A percentile compares a stretch with the other conserved stretches of the same genome.
These are phyloP conservation scores for Astropecten irregularis DNA, from an alignment of 53 echinoderm and acorn worm species.

Conservation along the genomic window DNA sequence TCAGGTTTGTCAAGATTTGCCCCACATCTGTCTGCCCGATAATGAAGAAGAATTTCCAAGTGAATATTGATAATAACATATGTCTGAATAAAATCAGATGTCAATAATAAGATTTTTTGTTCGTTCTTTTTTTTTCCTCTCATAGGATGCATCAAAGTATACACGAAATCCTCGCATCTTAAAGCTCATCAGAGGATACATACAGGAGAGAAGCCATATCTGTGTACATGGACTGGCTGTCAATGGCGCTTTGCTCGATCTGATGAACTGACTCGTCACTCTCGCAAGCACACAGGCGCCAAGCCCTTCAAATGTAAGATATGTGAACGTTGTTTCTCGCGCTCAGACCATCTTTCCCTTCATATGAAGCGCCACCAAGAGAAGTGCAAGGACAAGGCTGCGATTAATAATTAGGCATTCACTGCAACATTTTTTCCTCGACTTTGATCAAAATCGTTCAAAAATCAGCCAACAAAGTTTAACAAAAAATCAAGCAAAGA, in stretches of 20 bases:
- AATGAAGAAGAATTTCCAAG: too few relatives aligned
- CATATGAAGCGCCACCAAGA: conserved; percentile 97
- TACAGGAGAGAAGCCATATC: conserved; percentile 93
- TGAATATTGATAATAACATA: not conserved
- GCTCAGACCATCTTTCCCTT: conserved; percentile 92
- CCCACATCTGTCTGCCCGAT: too few relatives aligned
- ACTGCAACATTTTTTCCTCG: too few relatives aligned
- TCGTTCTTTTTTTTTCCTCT: not conserved
- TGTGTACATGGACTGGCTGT: conserved; percentile 86
- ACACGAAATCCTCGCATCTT: conserved; percentile 92
- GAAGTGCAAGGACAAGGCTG: conserved; percentile 35
- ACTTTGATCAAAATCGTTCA: too few relatives aligned
- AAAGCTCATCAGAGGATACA: conserved; percentile 93
- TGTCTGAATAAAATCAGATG: not conserved
- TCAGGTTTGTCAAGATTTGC: too few relatives aligned
- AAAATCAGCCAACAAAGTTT: too few relatives aligned
- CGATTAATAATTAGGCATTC: too few relatives aligned
- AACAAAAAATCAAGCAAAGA: too few relatives aligned
- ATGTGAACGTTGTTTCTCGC: conserved; percentile 89
- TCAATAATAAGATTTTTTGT: not conserved
- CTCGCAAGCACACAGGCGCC: conserved; percentile 92
- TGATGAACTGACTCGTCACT: conserved; percentile 91
- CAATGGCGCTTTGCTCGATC: conserved; percentile 94
- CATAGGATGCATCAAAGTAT: conserved; percentile 88
- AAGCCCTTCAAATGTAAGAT: conserved; percentile 97